Evolutionary conservation across 2,888 invertebrate species (phyloP).

Genomic region (Volucella zonaria): DNA sequence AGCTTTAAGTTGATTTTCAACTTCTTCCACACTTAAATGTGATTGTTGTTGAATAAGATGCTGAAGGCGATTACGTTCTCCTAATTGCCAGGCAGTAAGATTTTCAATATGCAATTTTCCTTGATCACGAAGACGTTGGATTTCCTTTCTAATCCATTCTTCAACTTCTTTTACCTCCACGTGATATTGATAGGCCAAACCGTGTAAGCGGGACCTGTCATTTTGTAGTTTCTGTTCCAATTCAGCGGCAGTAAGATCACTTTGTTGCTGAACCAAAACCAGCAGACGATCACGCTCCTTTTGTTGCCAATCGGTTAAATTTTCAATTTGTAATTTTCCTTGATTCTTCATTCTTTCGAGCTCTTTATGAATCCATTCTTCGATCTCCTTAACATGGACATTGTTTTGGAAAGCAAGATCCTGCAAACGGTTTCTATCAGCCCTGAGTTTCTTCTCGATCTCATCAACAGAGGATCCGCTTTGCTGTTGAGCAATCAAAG

Average conservation of each 20-base stretch:
- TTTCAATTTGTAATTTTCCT: conserved; percentile 79
- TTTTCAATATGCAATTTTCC: conserved; percentile 80
- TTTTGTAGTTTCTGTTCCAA: conserved; percentile 79
- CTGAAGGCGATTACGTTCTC: conserved; percentile 80
- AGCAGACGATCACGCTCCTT: conserved; percentile 79
- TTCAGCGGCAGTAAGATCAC: conserved; percentile 79
- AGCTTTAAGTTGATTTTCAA: conserved; percentile 78
- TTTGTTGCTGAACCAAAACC: conserved; percentile 78
- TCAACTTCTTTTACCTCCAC: conserved; percentile 80
- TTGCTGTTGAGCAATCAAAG: conserved; percentile 77
- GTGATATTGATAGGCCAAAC: conserved; percentile 79
- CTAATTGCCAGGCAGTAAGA: conserved; percentile 79
- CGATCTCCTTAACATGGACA: conserved; percentile 80
- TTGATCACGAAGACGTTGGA: conserved; percentile 78
- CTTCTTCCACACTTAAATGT: conserved; percentile 78
- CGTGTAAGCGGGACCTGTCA: conserved; percentile 78
- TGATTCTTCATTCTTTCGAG: conserved; percentile 78
- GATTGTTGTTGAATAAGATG: conserved; percentile 78
- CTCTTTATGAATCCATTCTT: conserved; percentile 80
- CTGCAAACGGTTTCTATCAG: conserved; percentile 80
- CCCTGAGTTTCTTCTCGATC: conserved; percentile 77
- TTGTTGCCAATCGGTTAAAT: conserved; percentile 80
- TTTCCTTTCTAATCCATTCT: conserved; percentile 79
- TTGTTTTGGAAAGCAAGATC: conserved; percentile 81
- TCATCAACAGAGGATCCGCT: conserved; percentile 80